Evolutionary conservation across 2,888 invertebrate species (phyloP), one percentile per base, ranked within the genome.

Genomic region (Tinea pellionella): DNA sequence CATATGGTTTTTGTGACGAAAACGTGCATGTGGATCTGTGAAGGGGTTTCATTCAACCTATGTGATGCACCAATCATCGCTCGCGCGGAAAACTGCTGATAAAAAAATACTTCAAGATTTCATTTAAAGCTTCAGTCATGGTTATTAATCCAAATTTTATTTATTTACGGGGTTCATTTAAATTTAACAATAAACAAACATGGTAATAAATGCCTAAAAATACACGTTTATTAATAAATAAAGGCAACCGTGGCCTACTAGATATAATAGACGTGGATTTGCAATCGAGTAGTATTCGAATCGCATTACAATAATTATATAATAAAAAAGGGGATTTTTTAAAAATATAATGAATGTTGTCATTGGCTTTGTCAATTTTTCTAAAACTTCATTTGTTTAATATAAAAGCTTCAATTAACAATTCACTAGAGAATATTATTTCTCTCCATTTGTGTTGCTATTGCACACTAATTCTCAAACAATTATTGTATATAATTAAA

Each of bases 1-100:
- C 24, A 24, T 24, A 3, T 24, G 24, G 2, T 37, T 37, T 37
- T 37, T 37, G 2, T 6, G 2, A 6, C n/a, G 9, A 37, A 12
- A 37, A 6, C 9, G n/a, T 37, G 37, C 37, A 37, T 37, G 37
- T 37, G 37, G 18, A 53, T 53, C 24, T 53, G 24, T 24, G 53
- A 24, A 16, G 53, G 53, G 53, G 2, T 24, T 2, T 24, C 3
- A 24, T n/a, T 43, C 12, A 24, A 18, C 53, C 19, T 12, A 53
- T 8, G n/a, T n/a, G n/a, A n/a, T n/a, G 59, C 59, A 59, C 59
- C 59, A 11, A n/a, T 42, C 59, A 42, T 59, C 59, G 59, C 59
- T 59, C 59, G 59, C 59, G 59, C 59, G n/a, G 15, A 59, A 19
- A 42, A 41, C n/a, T 59, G 59, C 59, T 59, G 59, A 59, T 32